Percentiles rank a stretch among this genome's conserved stretches.
Conservation (phyloP, 2,797 vertebrate species). For the Melanotaenia nigrans region DNA sequence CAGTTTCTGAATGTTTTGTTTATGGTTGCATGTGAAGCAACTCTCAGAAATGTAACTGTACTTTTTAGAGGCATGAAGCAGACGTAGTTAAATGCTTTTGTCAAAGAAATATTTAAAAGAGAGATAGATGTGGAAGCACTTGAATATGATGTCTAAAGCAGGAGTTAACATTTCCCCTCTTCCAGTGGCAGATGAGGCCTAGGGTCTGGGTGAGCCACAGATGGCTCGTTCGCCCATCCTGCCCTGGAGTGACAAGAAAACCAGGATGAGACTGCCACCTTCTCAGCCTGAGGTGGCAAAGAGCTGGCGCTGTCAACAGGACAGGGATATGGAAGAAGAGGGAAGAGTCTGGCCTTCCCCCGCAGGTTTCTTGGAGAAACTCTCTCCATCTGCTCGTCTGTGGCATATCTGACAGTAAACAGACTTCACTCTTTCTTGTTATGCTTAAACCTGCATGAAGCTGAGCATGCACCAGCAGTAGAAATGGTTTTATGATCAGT, state of each 20-base stretch:
- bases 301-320: slow-evolving; percentile 63
- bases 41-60: not conserved
- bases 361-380: slow-evolving; percentile 58
- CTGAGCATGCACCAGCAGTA: not conserved
- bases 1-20: not conserved
- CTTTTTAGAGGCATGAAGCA: not conserved
- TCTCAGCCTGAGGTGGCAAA: slow-evolving; percentile 58
- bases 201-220: slow-evolving; percentile 61
- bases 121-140: not conserved
- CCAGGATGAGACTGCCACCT: slow-evolving; percentile 66
- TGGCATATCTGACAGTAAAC: slow-evolving; percentile 61
- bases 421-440: slow-evolving; percentile 39
- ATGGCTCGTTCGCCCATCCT: slow-evolving; percentile 59
- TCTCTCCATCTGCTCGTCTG: slow-evolving; percentile 74
- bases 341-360: slow-evolving; percentile 52
- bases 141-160: slow-evolving; percentile 15
- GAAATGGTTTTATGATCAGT: not conserved
- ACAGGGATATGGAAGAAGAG: slow-evolving; percentile 32
- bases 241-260: slow-evolving; percentile 51
- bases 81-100: not conserved
- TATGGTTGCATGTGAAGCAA: not conserved
- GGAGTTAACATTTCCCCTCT: slow-evolving; percentile 18
- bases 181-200: slow-evolving; percentile 32
- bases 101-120: not conserved
- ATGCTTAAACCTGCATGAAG: slow-evolving; percentile 18